phyloP scores from a whole-genome alignment of 2,113 vertebrate genomes.

The Chaenogobius annularis region DNA sequence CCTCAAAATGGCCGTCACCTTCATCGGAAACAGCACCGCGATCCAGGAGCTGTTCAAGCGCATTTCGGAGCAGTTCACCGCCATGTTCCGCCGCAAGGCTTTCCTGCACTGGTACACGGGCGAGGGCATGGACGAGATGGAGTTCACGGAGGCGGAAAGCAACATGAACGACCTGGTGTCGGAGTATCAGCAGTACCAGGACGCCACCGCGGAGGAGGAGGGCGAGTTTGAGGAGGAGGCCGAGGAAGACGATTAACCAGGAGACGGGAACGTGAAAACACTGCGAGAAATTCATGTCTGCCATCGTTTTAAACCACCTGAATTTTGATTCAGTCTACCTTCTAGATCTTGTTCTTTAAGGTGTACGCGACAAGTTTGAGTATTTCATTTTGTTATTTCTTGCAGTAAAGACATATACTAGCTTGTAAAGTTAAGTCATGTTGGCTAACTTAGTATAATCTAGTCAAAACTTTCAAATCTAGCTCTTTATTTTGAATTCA shows the following conservation, averaged over 20 bases:
- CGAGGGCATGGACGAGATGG: conserved; percentile 88
- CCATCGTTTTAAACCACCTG: neutral
- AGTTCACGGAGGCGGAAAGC: conserved; percentile 85
- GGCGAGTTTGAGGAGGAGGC: conserved; percentile 65
- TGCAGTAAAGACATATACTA: too few species aligned
- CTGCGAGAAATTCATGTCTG: neutral
- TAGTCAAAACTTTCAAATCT: neutral
- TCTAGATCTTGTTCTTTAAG: too few species aligned
- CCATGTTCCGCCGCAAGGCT: conserved; percentile 86
- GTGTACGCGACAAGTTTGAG: too few species aligned
- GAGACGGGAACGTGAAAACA: neutral
- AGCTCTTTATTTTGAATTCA: neutral
- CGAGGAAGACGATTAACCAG: conserved; percentile 55
- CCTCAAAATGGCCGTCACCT: conserved; percentile 85
- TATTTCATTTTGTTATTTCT: too few species aligned
- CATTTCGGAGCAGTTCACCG: conserved; percentile 87
- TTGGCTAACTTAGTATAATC: too few species aligned
- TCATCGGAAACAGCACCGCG: conserved; percentile 85
- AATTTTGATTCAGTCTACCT: neutral
- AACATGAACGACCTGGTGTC: conserved; percentile 89
- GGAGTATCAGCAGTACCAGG: conserved; percentile 92
- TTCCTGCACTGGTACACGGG: conserved; percentile 88
- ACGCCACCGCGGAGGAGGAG: conserved; percentile 88
- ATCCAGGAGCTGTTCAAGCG: conserved; percentile 89
- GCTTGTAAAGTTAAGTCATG: too few species aligned